A percentile compares a stretch with the other conserved stretches of the same genome.
Conservation (phyloP, 2,113 vertebrate species). For the Scortum barcoo region DNA sequence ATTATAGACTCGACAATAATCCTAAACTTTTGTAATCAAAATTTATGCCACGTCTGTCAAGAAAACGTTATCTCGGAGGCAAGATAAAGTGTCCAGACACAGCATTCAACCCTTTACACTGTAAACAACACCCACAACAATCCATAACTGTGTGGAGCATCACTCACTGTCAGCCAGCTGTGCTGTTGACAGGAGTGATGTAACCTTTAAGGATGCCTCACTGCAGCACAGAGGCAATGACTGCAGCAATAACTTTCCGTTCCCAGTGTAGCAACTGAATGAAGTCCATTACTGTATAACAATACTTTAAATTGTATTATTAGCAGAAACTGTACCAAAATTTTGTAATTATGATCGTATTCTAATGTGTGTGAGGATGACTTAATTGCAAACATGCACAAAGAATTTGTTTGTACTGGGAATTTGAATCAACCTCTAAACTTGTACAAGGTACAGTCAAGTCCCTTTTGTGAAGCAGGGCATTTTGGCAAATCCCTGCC, state of each 20-base stretch:
- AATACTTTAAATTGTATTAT: background rate
- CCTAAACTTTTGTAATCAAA: constrained; percentile 6
- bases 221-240: background rate
- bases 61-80: constrained; percentile 11
- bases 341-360: background rate
- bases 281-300: background rate
- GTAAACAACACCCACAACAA: constrained; percentile 40
- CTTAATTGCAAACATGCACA: background rate
- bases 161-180: constrained; percentile 35
- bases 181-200: constrained; percentile 5
- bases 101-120: constrained; percentile 13
- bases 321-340: background rate
- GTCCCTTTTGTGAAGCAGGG: background rate
- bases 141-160: constrained; percentile 7
- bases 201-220: constrained; percentile 21
- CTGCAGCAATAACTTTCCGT: background rate
- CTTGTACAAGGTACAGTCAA: no score
- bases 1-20: constrained; percentile 12
- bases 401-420: background rate
- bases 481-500: constrained; percentile 1
- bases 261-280: background rate
- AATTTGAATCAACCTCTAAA: background rate
- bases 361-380: background rate
- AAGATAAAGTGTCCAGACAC: constrained; percentile 1
- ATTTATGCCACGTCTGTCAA: constrained; percentile 3